Conservation (phyloP, 2,888 invertebrate genomes). For the Pachymerium ferrugineum region DNA sequence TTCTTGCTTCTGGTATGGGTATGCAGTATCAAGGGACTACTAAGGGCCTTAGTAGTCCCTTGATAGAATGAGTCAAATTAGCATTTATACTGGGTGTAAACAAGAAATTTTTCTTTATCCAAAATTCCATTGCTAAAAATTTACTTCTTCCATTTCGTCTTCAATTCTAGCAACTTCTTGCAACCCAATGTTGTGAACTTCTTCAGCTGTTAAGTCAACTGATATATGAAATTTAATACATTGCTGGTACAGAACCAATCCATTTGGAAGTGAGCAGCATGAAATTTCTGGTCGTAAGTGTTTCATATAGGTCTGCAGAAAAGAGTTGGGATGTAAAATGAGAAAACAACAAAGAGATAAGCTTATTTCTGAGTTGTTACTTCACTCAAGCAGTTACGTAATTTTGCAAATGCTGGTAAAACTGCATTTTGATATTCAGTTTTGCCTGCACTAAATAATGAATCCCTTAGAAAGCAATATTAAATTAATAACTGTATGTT, state of each 20-base stretch:
- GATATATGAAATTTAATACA: constrained; percentile 45
- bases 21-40: no score
- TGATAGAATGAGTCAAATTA: no score
- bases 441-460: not conserved
- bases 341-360: not conserved
- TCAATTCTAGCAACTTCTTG: constrained; percentile 44
- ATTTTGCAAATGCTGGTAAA: not conserved
- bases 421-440: not conserved
- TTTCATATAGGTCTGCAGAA: not conserved
- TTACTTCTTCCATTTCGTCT: constrained; percentile 41
- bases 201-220: constrained; percentile 41
- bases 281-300: constrained; percentile 41
- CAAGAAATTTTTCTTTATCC: no score
- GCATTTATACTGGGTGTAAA: no score
- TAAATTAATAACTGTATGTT: no score
- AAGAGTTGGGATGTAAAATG: not conserved
- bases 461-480: not conserved
- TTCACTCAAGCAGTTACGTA: not conserved
- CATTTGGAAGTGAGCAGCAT: constrained; percentile 42
- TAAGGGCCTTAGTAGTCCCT: no score
- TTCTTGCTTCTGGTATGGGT: no score
- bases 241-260: constrained; percentile 43
- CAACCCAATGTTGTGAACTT: constrained; percentile 45
- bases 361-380: not conserved
- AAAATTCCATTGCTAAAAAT: not conserved